A percentile compares a stretch with the other conserved stretches of the same genome.
Evolutionary conservation across 1,140 invertebrate genomes (phyloP).

Genomic region (Trichonephila clavata): DNA sequence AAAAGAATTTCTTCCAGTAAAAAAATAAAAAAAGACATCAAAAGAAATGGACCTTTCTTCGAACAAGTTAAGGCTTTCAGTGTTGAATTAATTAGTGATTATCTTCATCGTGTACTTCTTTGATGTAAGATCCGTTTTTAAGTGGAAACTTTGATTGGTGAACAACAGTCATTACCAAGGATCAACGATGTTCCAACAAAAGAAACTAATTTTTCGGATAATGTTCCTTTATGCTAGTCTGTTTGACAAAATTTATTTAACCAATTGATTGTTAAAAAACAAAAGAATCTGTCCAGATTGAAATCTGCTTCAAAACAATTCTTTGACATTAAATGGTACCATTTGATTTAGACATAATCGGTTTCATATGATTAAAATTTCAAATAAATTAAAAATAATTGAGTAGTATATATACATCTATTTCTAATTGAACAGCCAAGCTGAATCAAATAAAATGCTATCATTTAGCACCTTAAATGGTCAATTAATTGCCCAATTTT

Average conservation of each 20-base stretch:
- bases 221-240: conserved; percentile 13
- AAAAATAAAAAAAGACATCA: conserved; percentile 3
- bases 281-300: not conserved
- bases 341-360: not conserved
- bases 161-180: conserved; percentile 6
- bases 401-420: too few species aligned
- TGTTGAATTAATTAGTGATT: conserved; percentile 56
- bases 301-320: not conserved
- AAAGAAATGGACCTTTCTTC: conserved; percentile 24
- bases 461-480: too few species aligned
- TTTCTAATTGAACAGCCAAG: not conserved
- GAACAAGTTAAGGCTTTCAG: conserved; percentile 36
- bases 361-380: not conserved
- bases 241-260: not conserved
- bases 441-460: too few species aligned
- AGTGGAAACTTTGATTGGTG: conserved; percentile 18
- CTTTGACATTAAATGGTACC: not conserved
- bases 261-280: not conserved
- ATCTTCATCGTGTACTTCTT: conserved; percentile 35
- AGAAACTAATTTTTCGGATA: not conserved
- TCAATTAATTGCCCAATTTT: too few species aligned
- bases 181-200: conserved; percentile 8
- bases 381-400: not conserved
- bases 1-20: conserved; percentile 25
- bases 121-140: conserved; percentile 33